Evolutionary conservation across 2,113 vertebrate genomes (phyloP).

Genomic region (Myiopsitta monachus): DNA sequence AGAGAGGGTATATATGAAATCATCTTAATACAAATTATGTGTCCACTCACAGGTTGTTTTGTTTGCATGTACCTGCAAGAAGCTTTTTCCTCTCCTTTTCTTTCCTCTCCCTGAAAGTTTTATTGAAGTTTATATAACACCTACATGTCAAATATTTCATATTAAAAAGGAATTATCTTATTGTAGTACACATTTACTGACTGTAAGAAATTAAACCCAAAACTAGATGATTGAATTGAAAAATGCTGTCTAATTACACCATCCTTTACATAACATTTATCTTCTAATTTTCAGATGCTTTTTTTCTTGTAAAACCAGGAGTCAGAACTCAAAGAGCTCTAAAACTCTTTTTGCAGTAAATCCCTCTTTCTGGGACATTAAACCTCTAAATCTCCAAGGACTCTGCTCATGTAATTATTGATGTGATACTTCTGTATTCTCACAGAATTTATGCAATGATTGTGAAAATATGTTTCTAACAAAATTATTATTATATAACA

Average conservation of each 20-base stretch:
- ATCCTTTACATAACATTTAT: neutral
- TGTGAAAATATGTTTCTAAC: neutral
- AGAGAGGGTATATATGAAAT: neutral
- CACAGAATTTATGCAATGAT: neutral
- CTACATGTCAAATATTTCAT: accelerated
- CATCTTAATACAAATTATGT: neutral
- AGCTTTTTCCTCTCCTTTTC: neutral
- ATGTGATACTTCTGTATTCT: neutral
- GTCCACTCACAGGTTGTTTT: neutral
- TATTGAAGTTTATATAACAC: neutral
- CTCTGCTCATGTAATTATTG: neutral
- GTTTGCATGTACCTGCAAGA: neutral
- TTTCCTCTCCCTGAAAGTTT: neutral
- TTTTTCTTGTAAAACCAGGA: neutral
- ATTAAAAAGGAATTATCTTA: neutral
- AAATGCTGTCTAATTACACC: neutral
- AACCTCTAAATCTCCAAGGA: neutral
- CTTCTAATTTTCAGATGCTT: neutral
- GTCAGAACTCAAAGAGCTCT: neutral
- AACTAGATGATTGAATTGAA: neutral
- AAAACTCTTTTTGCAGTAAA: neutral
- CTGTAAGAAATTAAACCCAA: neutral
- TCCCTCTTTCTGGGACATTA: neutral
- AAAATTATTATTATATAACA: neutral
- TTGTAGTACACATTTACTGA: neutral